A percentile compares a stretch with the other conserved stretches of the same genome.
Conservation (phyloP, 2,113 vertebrate species). For the Galbula dea region DNA sequence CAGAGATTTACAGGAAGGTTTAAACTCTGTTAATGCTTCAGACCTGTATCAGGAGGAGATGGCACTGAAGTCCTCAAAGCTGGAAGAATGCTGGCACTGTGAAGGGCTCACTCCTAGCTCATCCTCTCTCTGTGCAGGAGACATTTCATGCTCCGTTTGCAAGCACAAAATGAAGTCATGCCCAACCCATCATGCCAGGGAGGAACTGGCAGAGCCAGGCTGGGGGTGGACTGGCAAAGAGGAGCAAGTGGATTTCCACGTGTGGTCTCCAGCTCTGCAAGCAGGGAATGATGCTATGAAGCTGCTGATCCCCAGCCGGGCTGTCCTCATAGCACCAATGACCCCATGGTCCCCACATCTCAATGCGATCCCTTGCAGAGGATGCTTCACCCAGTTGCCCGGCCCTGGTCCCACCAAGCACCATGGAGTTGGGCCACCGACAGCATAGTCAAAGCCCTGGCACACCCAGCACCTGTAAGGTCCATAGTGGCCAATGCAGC, state of each 20-base stretch:
- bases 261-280: neutral
- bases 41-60: fast-evolving
- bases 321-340: neutral
- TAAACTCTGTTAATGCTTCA: neutral
- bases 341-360: neutral
- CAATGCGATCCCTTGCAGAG: fast-evolving
- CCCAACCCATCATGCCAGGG: fast-evolving
- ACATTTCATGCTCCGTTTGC: fast-evolving
- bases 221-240: neutral
- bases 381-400: neutral
- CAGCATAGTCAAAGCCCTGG: fast-evolving
- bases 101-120: too few relatives aligned
- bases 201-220: neutral
- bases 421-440: neutral
- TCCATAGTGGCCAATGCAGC: too few relatives aligned
- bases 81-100: neutral
- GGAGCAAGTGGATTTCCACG: neutral
- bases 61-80: neutral
- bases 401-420: neutral
- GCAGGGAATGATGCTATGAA: neutral
- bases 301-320: fast-evolving
- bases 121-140: neutral
- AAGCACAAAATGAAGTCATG: neutral
- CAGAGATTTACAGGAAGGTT: neutral
- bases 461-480: too few relatives aligned